These are phyloP conservation scores for Patella caerulea DNA, from an alignment of 2,888 invertebrate species.

Conservation along the genomic window DNA sequence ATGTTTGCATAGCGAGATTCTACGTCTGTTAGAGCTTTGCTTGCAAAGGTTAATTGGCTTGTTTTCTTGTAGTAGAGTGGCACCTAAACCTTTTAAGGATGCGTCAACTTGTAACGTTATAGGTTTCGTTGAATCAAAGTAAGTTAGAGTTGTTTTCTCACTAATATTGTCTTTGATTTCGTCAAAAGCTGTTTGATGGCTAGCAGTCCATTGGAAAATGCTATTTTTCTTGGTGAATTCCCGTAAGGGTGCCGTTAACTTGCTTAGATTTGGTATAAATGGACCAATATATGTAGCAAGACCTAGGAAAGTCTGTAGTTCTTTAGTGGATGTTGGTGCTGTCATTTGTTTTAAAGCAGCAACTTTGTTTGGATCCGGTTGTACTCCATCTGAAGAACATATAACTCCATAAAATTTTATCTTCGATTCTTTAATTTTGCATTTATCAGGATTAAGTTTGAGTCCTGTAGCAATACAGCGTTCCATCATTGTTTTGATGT, in stretches of 20 bases:
- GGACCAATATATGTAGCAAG: not conserved
- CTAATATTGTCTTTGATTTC: conserved; percentile 4
- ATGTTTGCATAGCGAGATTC: not conserved
- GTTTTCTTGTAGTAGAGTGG: not conserved
- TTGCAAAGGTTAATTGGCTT: not conserved
- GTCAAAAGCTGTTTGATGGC: not conserved
- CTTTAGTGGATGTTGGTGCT: not conserved
- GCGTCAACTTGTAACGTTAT: not conserved
- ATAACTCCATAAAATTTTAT: conserved; percentile 18
- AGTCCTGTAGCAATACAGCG: conserved; percentile 3
- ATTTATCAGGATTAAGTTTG: conserved; percentile 21
- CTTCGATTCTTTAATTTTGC: not conserved
- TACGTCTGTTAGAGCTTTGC: not conserved
- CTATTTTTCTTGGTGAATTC: not conserved
- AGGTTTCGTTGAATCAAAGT: too few relatives aligned
- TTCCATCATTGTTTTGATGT: conserved; percentile 20
- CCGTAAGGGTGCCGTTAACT: not conserved
- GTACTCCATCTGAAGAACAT: not conserved
- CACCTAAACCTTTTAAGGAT: not conserved
- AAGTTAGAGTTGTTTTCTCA: not conserved
- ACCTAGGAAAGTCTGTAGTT: not conserved
- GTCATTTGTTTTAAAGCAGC: not conserved
- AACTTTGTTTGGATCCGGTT: conserved; percentile 16
- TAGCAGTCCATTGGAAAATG: not conserved
- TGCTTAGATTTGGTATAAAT: not conserved